Base-by-base conservation (phyloP, 2,888 invertebrate species). In the Heliconius cydno region DNA sequence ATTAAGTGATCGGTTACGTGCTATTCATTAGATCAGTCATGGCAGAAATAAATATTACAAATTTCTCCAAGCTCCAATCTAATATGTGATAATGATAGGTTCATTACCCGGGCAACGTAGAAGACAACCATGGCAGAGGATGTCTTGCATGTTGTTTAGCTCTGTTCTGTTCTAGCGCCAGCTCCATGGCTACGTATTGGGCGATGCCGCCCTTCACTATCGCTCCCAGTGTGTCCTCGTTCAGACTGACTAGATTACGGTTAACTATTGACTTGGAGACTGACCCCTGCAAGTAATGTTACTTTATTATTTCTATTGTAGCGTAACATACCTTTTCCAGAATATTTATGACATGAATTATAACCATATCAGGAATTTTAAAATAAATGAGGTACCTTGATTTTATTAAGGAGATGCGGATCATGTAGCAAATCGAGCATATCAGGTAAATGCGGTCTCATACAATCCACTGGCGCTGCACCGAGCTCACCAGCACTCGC, bases 181-280 rank as follows among this genome's bases (percentile, higher is more conserved):
- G 97, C 95, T 99, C 99, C 89, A 99, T 94, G 1, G 99, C 98
- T 77, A 99, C 96, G 91, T 97, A 98, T 91, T 98, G 98, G 0
- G 99, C 98, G 71, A 99, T 96, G 38, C 98, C 99, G 67, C 99
- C 98, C 93, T 99, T 99, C 77, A 99, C 96, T 75, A 98, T 98
- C 1, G 99, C 99, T 1, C 99, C 99, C 41, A 99, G 94, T 0
- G 99, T 99, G 91, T 99, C 99, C 91, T 99, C 99, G 90, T 99
- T 98, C 81, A 98, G 93, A 79, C 98, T 97, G 80, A 95, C 93
- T 46, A 94, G 85, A 84, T 94, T 94, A 38, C 94, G 88, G 95
- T 96, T 90, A 94, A 94, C 94, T 70, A 95, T 92, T 0, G 94
- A 94, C 78, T 94, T 94, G n/a, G 94, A 94, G 0, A 94, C 94